These are phyloP conservation scores for Patella caerulea DNA, from an alignment of 2,888 invertebrate species.

Conservation along the genomic window DNA sequence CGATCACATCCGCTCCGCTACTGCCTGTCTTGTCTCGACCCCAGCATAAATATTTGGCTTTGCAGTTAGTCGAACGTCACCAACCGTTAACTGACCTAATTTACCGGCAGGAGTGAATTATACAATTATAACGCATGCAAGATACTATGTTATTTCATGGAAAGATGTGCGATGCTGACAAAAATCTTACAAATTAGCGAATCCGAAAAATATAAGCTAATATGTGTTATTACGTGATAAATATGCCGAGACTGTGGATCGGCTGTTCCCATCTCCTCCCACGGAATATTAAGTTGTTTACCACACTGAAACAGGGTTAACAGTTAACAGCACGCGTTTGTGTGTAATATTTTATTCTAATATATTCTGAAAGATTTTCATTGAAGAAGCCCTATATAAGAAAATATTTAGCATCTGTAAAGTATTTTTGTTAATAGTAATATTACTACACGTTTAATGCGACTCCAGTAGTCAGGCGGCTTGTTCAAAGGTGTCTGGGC, in stretches of 20 bases:
- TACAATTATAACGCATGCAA: conserved; percentile 1
- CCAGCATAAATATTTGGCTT: conserved; percentile 46
- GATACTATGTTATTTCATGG: background rate
- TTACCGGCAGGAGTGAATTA: background rate
- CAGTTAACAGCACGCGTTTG: background rate
- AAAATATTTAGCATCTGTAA: background rate
- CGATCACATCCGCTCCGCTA: conserved; percentile 22
- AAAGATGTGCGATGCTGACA: conserved; percentile 13
- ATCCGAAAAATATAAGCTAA: background rate
- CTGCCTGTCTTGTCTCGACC: conserved; percentile 26
- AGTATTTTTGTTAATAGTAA: background rate
- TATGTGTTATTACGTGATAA: conserved; percentile 7
- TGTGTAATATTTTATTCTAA: background rate
- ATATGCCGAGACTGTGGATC: conserved; percentile 32
- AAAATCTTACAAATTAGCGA: background rate
- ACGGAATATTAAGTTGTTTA: conserved; percentile 6
- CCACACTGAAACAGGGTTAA: background rate
- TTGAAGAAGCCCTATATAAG: background rate
- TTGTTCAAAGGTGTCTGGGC: conserved; percentile 53
- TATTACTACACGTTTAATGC: background rate
- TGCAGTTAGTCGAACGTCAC: conserved; percentile 35
- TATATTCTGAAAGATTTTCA: background rate
- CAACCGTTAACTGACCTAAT: conserved; percentile 29
- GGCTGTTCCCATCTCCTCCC: conserved; percentile 40
- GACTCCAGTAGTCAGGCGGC: background rate